Base-by-base conservation (phyloP, 1,140 invertebrate genomes). In the Neodiprion lecontei region DNA sequence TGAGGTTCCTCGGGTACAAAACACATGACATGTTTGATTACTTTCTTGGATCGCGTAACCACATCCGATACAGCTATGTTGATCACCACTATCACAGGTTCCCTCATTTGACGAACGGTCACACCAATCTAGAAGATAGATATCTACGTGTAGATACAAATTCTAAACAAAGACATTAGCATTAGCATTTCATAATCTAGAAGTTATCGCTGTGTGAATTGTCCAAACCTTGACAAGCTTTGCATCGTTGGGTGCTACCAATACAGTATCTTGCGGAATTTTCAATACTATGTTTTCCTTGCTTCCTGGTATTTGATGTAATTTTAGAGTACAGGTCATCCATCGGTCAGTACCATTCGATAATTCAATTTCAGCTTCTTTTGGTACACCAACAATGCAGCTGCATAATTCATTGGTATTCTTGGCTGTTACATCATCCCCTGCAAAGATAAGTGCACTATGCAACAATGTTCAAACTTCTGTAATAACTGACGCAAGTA, bases 21-120 rank as follows among this genome's bases (percentile, higher is more conserved):
- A 72, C 84, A 88, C 74, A 88, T 85, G 53, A 84, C 78, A 61
- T 87, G 86, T n/a, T 83, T 82, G 28, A 85, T 81, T 14, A 72
- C 78, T 80, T 81, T 86, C 69, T 78, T 81, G 48, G 80, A 81
- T 66, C 79, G 79, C 4, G 83, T 84, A 61, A 87, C 82, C 84
- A 88, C 86, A 73, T 88, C 87, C 0, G 74, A 77, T 48, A 84
- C 79, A 72, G 75, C 77, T 61, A 87, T 78, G 17, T 80, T 77
- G 48, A 88, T 74, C 21, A 75, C 76, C 40, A 80, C 80, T 47
- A 87, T 80, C 67, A 86, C 78, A 67, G 85, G 81, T 71, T 85
- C 82, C 9, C 53, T 61, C 53, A 61, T 61, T 17, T 61, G 53
- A 17, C 53, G 73, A 47, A 88, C 80, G 76, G 76, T 87, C 11